Evolutionary conservation across 2,797 vertebrate species (phyloP), one percentile per base, ranked within the genome.

Genomic region (Mastacembelus armatus): DNA sequence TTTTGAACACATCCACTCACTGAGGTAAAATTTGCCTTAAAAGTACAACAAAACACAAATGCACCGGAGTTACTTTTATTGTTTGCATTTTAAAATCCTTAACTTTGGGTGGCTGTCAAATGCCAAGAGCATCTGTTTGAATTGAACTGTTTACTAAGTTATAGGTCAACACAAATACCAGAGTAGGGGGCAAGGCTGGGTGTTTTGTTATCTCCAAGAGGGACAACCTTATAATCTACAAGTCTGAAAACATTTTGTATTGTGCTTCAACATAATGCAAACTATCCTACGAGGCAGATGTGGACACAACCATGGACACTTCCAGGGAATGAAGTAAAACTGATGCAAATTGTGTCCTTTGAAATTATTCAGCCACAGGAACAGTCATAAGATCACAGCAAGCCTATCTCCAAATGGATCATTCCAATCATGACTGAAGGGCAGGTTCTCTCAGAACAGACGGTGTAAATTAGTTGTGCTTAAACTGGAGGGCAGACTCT

Each of bases 151-250:
- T 77, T 39, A 10, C 54, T 32, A 10, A 71, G 50, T 35, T 38
- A 50, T 52, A 72, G 11, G 66, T 71, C 63, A 65, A 60, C 66
- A 77, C 24, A 71, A 36, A 77, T 47, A 55, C 78, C 65, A 71
- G 39, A 58, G 42, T 2, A 38, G 42, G 70, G 48, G 58, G 40
- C 38, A 36, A 4, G 35, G 43, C 49, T 63, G 21, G 2, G 10
- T 9, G 15, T 19, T 29, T 29, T 40, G 4, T 38, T 21, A 24
- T 48, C 35, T 27, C 3, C 9, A 21, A 27, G 36, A 18, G 24
- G 7, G 4, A 35, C 29, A 43, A 45, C 48, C 22, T 21, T 62
- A 49, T 26, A 47, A 29, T 15, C 32, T 1, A n/a, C 6, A 18
- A 30, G 24, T 39, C 1, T 33, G 27, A 55, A 30, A 45, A 45